Conservation (phyloP, 2,888 invertebrate species). For the Chydorus sphaericus region DNA sequence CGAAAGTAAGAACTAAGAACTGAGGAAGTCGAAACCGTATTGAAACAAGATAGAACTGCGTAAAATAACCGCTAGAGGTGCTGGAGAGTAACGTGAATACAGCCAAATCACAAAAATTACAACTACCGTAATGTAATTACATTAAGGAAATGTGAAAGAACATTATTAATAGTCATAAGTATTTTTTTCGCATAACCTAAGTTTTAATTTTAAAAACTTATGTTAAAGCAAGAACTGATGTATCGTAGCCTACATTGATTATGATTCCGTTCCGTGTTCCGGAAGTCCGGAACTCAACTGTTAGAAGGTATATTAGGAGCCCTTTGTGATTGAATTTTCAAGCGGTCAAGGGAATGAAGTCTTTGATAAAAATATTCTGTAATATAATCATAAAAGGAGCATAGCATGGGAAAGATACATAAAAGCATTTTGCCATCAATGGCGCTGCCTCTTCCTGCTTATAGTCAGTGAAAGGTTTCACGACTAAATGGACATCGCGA, state of each 20-base stretch:
- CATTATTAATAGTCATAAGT: background rate
- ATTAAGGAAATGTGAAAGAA: background rate
- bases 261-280: background rate
- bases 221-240: conserved; percentile 11
- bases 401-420: conserved; percentile 19
- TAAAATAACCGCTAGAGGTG: too few species aligned
- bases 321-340: too few species aligned
- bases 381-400: conserved; percentile 26
- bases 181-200: too few species aligned
- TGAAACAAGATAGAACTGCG: too few species aligned
- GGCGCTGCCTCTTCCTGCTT: conserved; percentile 15
- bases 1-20: too few species aligned
- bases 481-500: conserved; percentile 70
- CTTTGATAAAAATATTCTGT: conserved; percentile 24
- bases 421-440: conserved; percentile 18
- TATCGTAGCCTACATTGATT: conserved; percentile 11
- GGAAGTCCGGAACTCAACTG: too few species aligned
- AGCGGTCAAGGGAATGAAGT: too few species aligned
- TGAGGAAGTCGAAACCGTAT: too few species aligned
- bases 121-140: too few species aligned
- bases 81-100: too few species aligned
- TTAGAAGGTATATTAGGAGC: too few species aligned
- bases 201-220: conserved; percentile 1
- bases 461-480: conserved; percentile 16
- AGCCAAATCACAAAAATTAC: background rate